These are phyloP conservation scores for Tuta absoluta DNA, from an alignment of 2,888 invertebrate genomes.

Conservation along the genomic window DNA sequence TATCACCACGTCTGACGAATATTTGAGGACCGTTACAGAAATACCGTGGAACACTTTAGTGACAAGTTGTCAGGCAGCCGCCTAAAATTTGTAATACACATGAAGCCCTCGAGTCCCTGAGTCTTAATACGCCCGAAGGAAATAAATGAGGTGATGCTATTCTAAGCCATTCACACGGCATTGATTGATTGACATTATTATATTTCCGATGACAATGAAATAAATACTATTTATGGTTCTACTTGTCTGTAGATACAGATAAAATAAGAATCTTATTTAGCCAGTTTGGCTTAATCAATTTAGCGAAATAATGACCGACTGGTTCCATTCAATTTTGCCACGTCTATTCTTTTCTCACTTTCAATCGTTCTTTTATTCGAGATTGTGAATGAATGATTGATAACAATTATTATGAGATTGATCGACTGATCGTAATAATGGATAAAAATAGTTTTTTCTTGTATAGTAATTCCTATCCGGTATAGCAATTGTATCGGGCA, in stretches of 20 bases:
- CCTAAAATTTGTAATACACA: too few relatives aligned
- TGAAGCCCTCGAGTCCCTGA: too few relatives aligned
- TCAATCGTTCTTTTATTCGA: slow-evolving; percentile 13
- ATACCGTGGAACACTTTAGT: too few relatives aligned
- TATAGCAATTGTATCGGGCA: too few relatives aligned
- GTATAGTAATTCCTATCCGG: neutral
- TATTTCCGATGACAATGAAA: neutral
- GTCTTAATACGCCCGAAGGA: too few relatives aligned
- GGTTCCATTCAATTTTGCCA: slow-evolving; percentile 38
- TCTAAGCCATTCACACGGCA: too few relatives aligned
- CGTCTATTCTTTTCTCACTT: slow-evolving; percentile 38
- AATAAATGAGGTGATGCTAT: too few relatives aligned
- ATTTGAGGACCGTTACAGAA: too few relatives aligned
- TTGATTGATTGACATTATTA: too few relatives aligned
- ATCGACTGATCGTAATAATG: neutral
- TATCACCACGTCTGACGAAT: too few relatives aligned
- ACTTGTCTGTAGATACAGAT: neutral
- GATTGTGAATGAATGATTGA: neutral
- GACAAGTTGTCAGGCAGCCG: too few relatives aligned
- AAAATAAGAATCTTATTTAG: neutral
- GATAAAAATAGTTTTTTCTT: slow-evolving; percentile 19
- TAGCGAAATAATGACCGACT: slow-evolving; percentile 36
- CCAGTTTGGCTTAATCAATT: slow-evolving; percentile 15
- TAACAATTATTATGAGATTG: too few relatives aligned
- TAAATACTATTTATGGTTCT: neutral